Evolutionary conservation across 2,797 vertebrate species (phyloP).

Genomic region (Microctenopoma steveboyesi): DNA sequence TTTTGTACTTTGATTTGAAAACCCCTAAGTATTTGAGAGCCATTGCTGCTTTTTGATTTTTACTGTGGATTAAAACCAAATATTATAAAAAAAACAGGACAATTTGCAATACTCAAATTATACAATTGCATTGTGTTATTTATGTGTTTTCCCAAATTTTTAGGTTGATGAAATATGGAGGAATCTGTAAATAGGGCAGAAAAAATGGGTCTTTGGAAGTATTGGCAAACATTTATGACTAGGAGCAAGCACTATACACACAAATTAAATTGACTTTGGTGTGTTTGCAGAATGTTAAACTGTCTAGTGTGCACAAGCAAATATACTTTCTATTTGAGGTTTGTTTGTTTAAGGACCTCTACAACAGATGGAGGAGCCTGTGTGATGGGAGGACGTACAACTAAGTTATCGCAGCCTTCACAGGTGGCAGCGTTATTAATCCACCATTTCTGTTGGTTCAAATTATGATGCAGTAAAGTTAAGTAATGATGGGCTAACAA

Average conservation of each 20-base stretch:
- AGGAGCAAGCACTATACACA: background rate
- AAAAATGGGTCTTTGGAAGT: background rate
- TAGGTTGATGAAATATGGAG: background rate
- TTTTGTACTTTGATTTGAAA: background rate
- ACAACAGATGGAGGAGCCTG: constrained; percentile 36
- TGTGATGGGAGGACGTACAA: constrained; percentile 11
- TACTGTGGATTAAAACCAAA: background rate
- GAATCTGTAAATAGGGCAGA: background rate
- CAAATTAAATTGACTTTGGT: constrained; percentile 15
- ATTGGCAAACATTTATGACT: constrained; percentile 5
- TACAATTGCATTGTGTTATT: background rate
- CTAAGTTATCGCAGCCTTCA: background rate
- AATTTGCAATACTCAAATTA: background rate
- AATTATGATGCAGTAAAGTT: background rate
- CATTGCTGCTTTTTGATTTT: background rate
- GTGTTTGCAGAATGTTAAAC: constrained; percentile 49
- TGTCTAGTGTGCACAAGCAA: constrained; percentile 27
- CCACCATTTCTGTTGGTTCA: background rate
- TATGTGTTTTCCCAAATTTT: background rate
- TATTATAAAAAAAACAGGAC: background rate
- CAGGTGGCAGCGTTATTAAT: background rate
- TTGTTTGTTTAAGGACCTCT: constrained; percentile 48
- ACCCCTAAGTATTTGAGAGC: background rate
- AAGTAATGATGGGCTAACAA: background rate
- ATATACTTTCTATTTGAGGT: constrained; percentile 32